These are phyloP conservation scores for Erpornis zantholeuca DNA, from an alignment of 2,113 vertebrate species.

Conservation along the genomic window DNA sequence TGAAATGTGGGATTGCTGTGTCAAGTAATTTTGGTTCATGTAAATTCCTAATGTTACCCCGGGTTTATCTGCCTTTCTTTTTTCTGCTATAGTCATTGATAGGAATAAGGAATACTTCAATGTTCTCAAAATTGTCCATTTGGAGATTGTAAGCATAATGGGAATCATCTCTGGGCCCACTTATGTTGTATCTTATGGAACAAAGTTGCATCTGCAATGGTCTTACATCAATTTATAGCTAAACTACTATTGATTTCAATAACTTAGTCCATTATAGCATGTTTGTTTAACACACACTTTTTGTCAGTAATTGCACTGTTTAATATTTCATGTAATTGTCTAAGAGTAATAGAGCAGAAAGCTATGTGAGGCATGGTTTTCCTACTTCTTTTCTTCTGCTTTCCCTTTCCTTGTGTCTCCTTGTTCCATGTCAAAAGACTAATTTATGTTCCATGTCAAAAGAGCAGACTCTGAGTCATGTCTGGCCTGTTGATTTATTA, in stretches of 20 bases:
- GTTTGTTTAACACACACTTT: not conserved
- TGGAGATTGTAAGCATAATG: not conserved
- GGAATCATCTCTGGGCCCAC: not conserved
- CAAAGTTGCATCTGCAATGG: not conserved
- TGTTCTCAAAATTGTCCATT: not conserved
- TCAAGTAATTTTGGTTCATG: not conserved
- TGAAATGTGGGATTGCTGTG: not conserved
- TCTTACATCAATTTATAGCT: not conserved
- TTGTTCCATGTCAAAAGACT: not conserved
- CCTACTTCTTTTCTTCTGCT: not conserved
- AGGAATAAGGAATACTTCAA: not conserved
- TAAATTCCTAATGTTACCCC: not conserved
- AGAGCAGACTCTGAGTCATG: conserved; percentile 10
- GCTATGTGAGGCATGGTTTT: not conserved
- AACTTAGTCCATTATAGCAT: not conserved
- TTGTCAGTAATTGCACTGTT: not conserved
- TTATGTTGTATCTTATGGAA: not conserved
- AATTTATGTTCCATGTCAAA: conserved; percentile 23
- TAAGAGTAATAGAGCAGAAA: not conserved
- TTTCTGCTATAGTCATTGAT: not conserved
- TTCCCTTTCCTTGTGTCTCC: not conserved
- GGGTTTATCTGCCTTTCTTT: not conserved
- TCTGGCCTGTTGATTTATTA: conserved; percentile 47
- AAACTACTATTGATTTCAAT: not conserved
- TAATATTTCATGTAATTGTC: conserved; percentile 21